A percentile compares a stretch with the other conserved stretches of the same genome.
These are phyloP conservation scores for Polypedilum pembai DNA, from an alignment of 1,140 invertebrate species.

Conservation along the genomic window DNA sequence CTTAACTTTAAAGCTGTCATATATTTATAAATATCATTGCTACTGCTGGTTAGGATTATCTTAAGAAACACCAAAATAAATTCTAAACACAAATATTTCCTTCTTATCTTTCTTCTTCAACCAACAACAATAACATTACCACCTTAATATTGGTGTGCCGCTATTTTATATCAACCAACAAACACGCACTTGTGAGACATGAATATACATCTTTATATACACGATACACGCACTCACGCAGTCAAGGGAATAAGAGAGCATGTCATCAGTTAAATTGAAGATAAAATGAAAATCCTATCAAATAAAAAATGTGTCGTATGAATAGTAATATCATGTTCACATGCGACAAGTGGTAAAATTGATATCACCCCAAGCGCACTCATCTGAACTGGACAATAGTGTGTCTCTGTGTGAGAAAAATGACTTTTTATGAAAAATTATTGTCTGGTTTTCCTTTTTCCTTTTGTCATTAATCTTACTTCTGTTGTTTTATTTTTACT, in stretches of 20 bases:
- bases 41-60: background rate
- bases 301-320: background rate
- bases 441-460: too few relatives aligned
- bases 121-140: background rate
- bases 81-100: conserved; percentile 13
- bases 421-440: too few relatives aligned
- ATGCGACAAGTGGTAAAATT: conserved; percentile 3
- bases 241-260: background rate
- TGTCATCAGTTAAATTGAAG: background rate
- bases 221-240: background rate
- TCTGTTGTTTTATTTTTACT: too few relatives aligned
- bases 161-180: background rate
- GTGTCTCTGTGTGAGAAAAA: background rate
- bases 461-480: too few relatives aligned
- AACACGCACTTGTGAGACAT: background rate
- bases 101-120: background rate
- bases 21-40: background rate
- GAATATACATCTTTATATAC: background rate
- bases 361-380: background rate
- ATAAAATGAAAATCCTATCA: conserved; percentile 18
- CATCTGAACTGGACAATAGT: background rate
- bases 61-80: conserved; percentile 2
- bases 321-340: background rate
- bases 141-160: background rate
- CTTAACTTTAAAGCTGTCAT: background rate